Percentiles rank a stretch among this genome's conserved stretches.
Evolutionary conservation across 1,140 invertebrate species (phyloP).

Genomic region (Drosophila biarmipes): DNA sequence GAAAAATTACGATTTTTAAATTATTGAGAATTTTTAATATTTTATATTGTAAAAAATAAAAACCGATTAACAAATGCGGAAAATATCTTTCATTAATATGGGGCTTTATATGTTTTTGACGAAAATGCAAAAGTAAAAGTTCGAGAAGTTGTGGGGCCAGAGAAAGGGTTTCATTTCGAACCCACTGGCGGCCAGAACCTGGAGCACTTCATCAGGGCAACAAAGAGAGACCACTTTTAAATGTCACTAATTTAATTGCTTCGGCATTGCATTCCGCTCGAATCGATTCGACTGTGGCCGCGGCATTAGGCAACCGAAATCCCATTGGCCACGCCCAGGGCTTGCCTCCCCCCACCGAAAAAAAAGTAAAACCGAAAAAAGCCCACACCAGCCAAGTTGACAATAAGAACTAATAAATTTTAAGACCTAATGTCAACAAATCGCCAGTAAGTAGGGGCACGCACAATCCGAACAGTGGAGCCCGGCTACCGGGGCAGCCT

Average conservation of each 20-base stretch:
- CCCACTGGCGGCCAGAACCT: neutral
- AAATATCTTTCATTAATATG: too few species aligned
- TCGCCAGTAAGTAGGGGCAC: conserved; percentile 44
- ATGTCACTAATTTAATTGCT: conserved; percentile 30
- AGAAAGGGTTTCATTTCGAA: neutral
- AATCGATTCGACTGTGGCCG: neutral
- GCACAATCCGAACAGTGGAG: conserved; percentile 23
- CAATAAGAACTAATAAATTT: conserved; percentile 77
- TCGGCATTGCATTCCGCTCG: conserved; percentile 26
- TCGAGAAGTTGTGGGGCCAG: neutral
- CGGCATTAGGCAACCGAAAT: conserved; percentile 35
- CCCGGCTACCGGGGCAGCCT: conserved; percentile 18
- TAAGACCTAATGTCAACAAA: conserved; percentile 78
- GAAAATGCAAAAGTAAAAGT: neutral
- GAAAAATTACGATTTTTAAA: too few species aligned
- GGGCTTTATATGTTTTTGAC: neutral
- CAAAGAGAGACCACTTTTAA: conserved; percentile 10
- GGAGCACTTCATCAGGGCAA: neutral
- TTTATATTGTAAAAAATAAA: too few species aligned
- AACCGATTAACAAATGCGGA: too few species aligned
- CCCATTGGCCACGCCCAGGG: conserved; percentile 45
- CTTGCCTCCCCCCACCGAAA: conserved; percentile 3
- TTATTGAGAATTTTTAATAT: too few species aligned
- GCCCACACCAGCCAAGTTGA: conserved; percentile 42
- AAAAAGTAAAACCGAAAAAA: neutral